Percentiles rank a stretch among this genome's conserved stretches.
phyloP scores from a whole-genome alignment of 2,113 vertebrate genomes.

The Brachionichthys hirsutus region DNA sequence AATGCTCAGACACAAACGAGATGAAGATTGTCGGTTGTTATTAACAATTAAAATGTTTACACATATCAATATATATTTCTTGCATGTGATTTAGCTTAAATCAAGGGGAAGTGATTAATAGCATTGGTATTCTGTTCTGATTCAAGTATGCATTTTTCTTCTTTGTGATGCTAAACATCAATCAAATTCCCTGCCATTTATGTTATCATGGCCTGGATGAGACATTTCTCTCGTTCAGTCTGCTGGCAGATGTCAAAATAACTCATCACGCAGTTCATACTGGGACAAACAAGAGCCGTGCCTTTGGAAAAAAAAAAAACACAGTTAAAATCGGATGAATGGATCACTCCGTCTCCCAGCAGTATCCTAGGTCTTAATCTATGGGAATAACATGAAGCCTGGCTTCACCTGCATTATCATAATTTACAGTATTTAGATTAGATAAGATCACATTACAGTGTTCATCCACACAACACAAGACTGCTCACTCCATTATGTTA shows the following conservation, averaged over 20 bases:
- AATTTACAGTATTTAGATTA: background rate
- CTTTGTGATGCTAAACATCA: background rate
- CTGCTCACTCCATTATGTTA: background rate
- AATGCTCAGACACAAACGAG: background rate
- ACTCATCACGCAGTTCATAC: constrained; percentile 19
- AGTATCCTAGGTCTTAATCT: background rate
- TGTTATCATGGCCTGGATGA: background rate
- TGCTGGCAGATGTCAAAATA: constrained; percentile 37
- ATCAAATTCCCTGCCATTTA: constrained; percentile 3
- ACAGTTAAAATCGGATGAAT: constrained; percentile 35
- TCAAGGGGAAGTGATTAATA: background rate
- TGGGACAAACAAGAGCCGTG: constrained; percentile 4
- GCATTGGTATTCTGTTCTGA: background rate
- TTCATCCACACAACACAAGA: background rate
- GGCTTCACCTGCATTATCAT: background rate
- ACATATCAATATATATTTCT: constrained; percentile 1
- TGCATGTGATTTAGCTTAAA: background rate
- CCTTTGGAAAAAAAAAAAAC: constrained; percentile 27
- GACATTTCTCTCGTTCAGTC: constrained; percentile 18
- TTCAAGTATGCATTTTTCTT: background rate
- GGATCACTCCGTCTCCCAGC: background rate
- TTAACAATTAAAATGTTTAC: background rate
- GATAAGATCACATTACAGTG: background rate
- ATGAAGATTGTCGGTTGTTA: background rate
- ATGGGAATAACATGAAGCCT: constrained; percentile 3